Conservation (phyloP, 1,140 invertebrate species). For the Yoshiicerus persimilis region DNA sequence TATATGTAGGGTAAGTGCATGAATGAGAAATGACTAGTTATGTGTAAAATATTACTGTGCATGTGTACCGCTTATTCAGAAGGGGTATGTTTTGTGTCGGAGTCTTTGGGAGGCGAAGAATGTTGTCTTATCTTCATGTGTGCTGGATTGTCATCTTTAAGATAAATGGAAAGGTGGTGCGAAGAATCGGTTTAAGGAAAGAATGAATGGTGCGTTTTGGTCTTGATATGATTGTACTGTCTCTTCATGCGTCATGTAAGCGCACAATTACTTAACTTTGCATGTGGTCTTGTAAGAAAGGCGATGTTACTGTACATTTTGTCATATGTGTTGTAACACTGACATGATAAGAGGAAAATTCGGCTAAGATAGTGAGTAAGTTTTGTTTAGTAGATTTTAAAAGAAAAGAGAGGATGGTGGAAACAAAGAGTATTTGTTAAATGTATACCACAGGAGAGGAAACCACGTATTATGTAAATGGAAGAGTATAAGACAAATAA, state of each 20-base stretch:
- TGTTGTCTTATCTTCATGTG: neutral
- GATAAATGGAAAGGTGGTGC: neutral
- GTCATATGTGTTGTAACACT: neutral
- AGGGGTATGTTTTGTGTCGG: neutral
- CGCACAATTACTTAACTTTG: neutral
- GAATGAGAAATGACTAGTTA: too few relatives aligned
- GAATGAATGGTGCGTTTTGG: neutral
- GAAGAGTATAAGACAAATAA: neutral
- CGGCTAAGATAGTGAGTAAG: neutral
- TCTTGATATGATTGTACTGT: neutral
- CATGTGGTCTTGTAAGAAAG: neutral
- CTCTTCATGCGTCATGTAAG: neutral
- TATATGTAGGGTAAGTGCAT: too few relatives aligned
- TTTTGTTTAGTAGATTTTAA: neutral
- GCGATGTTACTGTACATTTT: neutral
- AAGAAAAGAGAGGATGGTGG: neutral
- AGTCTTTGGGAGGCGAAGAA: neutral
- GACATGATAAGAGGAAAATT: neutral
- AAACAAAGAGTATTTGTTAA: neutral
- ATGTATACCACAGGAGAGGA: neutral
- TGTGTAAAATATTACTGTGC: neutral
- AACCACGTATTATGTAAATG: neutral
- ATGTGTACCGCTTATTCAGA: neutral
- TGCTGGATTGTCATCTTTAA: neutral
- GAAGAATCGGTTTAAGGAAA: neutral